Base-by-base conservation (phyloP, 2,113 vertebrate genomes). In the Pelvicachromis taeniatus region DNA sequence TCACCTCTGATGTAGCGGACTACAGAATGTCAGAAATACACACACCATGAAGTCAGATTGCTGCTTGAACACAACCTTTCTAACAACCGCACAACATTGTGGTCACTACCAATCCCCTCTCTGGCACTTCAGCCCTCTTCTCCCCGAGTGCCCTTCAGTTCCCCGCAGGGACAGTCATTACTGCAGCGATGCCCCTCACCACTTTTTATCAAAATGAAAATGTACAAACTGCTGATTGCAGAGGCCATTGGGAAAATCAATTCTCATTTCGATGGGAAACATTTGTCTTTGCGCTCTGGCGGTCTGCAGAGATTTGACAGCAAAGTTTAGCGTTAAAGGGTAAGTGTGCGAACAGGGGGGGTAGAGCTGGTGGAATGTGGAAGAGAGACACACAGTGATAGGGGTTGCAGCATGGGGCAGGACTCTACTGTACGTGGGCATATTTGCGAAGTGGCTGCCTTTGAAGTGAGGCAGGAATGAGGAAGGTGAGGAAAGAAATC, bases 241-340 rank as follows among this genome's bases (percentile, higher is more conserved):
- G 61, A 78, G 61, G 83, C 89, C 55, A 35, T 59, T 70, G 90
- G 84, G 86, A 94, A 95, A 95, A 96, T 94, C 94, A 91, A 95
- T 95, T 95, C 92, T 94, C 90, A 94, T 95, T 95, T 93, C 35
- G 33, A 92, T 10, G 85, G 89, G 87, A 95, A 93, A 92, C 93
- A 94, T 95, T 96, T 93, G 85, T 95, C 93, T 96, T 93, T 90
- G 84, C 17, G 82, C 93, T 93, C 86, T 9, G 56, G 58, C 31
- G 70, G 85, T 59, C 78, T 9, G 7, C 8, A 5, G 50, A 88
- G 82, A 19, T 86, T 85, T 89, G 90, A 94, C 91, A 90, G 91
- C 54, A 53, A 90, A 87, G 84, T 91, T 91, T 79, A 91, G 87
- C 58, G 11, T 89, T 79, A 87, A 86, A 90, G 83, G 90, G 85